Base-by-base conservation (phyloP, 2,113 vertebrate species). In the Trochalopteron elliotii region DNA sequence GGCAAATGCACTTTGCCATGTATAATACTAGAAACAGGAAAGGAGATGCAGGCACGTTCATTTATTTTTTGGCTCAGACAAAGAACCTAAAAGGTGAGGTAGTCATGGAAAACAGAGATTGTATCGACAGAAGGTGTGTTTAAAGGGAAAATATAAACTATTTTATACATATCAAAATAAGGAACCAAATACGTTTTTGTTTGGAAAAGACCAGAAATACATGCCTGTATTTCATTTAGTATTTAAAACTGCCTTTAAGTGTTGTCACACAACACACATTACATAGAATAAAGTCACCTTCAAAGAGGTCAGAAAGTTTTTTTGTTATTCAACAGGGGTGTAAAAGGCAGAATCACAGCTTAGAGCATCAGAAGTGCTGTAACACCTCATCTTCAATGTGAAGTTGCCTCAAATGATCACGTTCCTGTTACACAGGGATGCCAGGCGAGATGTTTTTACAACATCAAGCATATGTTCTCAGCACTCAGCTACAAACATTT, bases 231-330 rank as follows among this genome's bases (percentile, higher is more conserved):
- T 91, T 85, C 2, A 89, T 93, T 74, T 55, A 56, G 40, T 28
- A 75, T 60, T 80, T 83, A 45, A 90, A 93, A 80, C 31, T 68
- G 55, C 42, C 17, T 94, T 87, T 70, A 80, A 77, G 24, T 56
- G 64, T 39, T 80, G 67, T 70, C 78, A 70, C 12, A 60, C 22
- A 67, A 70, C 60, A 83, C 24, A 67, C 23, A 71, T 78, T 64
- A 74, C 12, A 7, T 37, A 35, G 59, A 89, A 90, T 22, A 59
- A 93, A 84, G 52, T n/a, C 49, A 64, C 63, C 52, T 90, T 93
- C 90, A 92, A 90, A 93, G 71, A 92, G 71, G 79, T 81, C 79
- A 93, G 75, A 80, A 91, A 67, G 60, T 40, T 80, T 81, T 88
- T 68, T 70, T 60, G 45, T 75, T 84, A 83, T 57, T 87, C 16